phyloP scores from a whole-genome alignment of 1,140 invertebrate genomes.

The Achroia grisella region DNA sequence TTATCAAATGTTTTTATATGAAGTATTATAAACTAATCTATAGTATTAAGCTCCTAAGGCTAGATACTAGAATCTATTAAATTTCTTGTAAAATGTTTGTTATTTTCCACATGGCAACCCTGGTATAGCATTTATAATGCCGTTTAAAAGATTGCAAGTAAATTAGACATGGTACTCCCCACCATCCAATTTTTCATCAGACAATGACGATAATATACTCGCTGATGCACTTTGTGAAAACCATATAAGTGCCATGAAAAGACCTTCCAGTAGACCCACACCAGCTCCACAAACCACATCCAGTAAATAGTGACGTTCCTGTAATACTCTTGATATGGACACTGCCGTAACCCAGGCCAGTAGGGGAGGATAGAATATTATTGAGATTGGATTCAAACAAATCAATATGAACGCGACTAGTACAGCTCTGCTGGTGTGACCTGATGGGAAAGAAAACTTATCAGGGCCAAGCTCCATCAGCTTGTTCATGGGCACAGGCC shows the following conservation, averaged over 20 bases:
- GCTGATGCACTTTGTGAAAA: slow-evolving; percentile 67
- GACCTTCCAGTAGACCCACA: slow-evolving; percentile 84
- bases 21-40: no score
- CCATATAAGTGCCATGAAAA: slow-evolving; percentile 81
- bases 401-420: slow-evolving; percentile 84
- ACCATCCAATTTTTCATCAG: slow-evolving; percentile 62
- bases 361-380: slow-evolving; percentile 77
- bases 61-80: no score
- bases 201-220: slow-evolving; percentile 52
- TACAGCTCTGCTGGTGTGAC: slow-evolving; percentile 91
- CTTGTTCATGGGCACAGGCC: slow-evolving; percentile 84
- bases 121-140: background rate
- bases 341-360: slow-evolving; percentile 85
- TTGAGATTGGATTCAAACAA: slow-evolving; percentile 76
- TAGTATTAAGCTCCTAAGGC: no score
- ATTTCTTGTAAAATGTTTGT: no score
- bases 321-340: slow-evolving; percentile 84
- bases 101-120: no score
- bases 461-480: slow-evolving; percentile 79
- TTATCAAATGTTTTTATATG: no score
- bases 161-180: slow-evolving; percentile 66
- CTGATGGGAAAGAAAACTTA: slow-evolving; percentile 96
- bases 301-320: slow-evolving; percentile 86
- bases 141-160: no score
- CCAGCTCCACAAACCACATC: slow-evolving; percentile 87